These are phyloP conservation scores for Onychostoma macrolepis DNA, from an alignment of 2,113 vertebrate species.

Conservation along the genomic window DNA sequence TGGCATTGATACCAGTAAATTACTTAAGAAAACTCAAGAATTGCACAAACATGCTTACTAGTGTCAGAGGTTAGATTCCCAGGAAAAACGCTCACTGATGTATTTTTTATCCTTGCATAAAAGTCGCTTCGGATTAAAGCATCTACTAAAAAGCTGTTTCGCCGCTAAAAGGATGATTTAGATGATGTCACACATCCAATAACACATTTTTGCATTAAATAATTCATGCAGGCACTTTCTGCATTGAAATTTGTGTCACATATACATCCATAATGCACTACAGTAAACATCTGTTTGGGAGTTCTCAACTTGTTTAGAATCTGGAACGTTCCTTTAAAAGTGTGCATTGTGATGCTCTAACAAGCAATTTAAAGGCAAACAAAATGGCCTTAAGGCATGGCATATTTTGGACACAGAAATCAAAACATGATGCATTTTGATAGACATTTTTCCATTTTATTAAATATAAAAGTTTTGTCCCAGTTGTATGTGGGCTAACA, in stretches of 20 bases:
- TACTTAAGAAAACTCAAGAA: background rate
- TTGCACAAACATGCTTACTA: background rate
- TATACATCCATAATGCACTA: background rate
- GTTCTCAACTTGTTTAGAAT: background rate
- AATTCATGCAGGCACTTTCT: background rate
- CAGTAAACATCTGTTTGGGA: background rate
- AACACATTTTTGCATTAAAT: background rate
- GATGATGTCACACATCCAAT: background rate
- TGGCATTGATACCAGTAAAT: background rate
- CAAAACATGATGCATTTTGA: conserved; percentile 45
- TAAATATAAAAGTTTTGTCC: conserved; percentile 77
- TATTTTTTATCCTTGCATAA: background rate
- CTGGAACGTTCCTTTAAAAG: background rate
- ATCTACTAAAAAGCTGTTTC: background rate
- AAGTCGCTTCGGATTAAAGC: background rate
- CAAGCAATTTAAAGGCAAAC: background rate
- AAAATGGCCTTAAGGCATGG: background rate
- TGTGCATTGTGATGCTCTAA: background rate
- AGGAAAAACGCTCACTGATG: background rate
- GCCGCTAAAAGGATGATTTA: background rate
- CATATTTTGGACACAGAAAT: background rate
- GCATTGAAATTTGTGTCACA: background rate
- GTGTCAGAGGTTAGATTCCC: background rate
- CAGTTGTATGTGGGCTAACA: conserved; percentile 61
- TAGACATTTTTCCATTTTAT: conserved; percentile 62